Evolutionary conservation across 2,888 invertebrate genomes (phyloP).

Genomic region (Mythimna albipuncta): DNA sequence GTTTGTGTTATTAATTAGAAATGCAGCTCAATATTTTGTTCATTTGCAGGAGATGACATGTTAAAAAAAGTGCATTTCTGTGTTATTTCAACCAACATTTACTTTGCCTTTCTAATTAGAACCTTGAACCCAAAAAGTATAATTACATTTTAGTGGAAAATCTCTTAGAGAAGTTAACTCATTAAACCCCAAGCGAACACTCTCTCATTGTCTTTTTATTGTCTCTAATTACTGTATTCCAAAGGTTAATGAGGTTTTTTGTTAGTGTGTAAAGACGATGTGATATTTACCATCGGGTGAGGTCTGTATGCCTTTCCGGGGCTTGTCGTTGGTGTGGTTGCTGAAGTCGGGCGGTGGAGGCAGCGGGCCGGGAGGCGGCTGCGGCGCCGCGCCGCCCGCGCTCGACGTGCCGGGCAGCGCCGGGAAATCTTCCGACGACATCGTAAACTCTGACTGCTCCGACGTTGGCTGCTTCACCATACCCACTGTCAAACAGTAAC

Average conservation of each 20-base stretch:
- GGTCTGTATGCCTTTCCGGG: slow-evolving; percentile 97
- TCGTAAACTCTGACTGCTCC: slow-evolving; percentile 98
- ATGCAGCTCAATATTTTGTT: slow-evolving; percentile 42
- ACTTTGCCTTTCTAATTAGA: background rate
- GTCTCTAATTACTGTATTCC: no score
- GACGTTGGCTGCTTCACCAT: slow-evolving; percentile 98
- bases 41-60: slow-evolving; percentile 11
- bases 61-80: slow-evolving; percentile 26
- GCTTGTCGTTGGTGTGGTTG: slow-evolving; percentile 86
- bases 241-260: background rate
- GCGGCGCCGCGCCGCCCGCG: slow-evolving; percentile 82
- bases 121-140: slow-evolving; percentile 14
- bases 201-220: no score
- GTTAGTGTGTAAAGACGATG: background rate
- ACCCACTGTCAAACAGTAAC: slow-evolving; percentile 91
- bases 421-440: slow-evolving; percentile 99
- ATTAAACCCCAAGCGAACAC: no score
- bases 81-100: slow-evolving; percentile 10
- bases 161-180: background rate
- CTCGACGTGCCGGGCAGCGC: slow-evolving; percentile 98
- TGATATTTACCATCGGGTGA: slow-evolving; percentile 95
- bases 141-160: slow-evolving; percentile 31
- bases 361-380: slow-evolving; percentile 67
- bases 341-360: slow-evolving; percentile 71
- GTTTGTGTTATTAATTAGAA: slow-evolving; percentile 38